A percentile compares a stretch with the other conserved stretches of the same genome.
Evolutionary conservation across 2,113 vertebrate genomes (phyloP).

Genomic region (Cinclus cinclus): DNA sequence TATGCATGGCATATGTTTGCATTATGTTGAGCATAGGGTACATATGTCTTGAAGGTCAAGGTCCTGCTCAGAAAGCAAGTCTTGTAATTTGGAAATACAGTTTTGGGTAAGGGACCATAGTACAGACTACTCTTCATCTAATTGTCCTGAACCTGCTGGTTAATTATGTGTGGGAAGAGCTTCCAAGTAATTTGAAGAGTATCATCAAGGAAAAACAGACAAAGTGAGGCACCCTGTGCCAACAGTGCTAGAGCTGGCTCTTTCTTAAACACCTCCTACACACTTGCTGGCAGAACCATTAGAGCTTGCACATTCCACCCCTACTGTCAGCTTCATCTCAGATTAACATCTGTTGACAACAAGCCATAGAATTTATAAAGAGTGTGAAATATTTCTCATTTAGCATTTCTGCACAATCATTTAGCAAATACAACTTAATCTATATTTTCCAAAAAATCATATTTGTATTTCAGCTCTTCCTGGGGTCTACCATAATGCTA

Average conservation of each 20-base stretch:
- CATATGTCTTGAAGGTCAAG: not conserved
- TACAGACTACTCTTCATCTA: not conserved
- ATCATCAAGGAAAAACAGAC: slow-evolving; percentile 8
- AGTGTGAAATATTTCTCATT: not conserved
- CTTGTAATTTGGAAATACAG: not conserved
- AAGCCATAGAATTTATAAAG: not conserved
- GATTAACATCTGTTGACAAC: not conserved
- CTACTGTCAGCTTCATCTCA: not conserved
- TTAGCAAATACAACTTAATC: not conserved
- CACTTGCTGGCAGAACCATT: not conserved
- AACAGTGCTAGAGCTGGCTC: not conserved
- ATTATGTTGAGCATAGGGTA: not conserved
- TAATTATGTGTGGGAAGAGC: not conserved
- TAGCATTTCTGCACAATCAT: not conserved
- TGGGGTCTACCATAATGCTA: not conserved
- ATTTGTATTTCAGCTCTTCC: not conserved
- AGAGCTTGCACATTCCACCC: not conserved
- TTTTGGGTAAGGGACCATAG: not conserved
- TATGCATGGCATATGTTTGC: not conserved
- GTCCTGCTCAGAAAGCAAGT: not conserved
- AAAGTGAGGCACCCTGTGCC: not conserved
- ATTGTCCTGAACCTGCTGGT: not conserved
- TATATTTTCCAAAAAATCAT: not conserved
- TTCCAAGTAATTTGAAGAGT: slow-evolving; percentile 23
- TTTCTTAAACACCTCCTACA: not conserved